Conservation (phyloP, 37 sponge, comb jelly and placozoan species). For the Axinella damicornis region DNA sequence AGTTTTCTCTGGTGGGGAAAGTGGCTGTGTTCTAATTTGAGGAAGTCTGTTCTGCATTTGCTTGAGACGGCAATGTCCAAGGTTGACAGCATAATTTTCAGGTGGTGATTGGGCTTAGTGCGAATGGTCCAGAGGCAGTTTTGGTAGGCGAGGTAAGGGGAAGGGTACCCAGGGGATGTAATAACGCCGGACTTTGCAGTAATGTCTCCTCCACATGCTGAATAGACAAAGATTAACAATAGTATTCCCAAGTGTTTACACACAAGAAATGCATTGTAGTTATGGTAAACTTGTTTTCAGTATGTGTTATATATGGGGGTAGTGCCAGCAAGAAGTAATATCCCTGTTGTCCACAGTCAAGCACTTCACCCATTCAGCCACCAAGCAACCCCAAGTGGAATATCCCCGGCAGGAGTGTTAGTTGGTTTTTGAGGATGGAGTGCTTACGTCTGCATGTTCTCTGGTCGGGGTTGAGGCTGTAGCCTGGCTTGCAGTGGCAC, state of each 20-base stretch:
- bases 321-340: no score
- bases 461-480: slow-evolving; percentile 12
- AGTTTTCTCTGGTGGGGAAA: slow-evolving; percentile 39
- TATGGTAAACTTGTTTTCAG: no score
- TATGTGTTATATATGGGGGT: no score
- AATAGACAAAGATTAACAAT: background rate
- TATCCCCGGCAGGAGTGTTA: no score
- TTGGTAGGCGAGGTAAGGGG: slow-evolving; percentile 31
- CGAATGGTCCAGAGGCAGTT: slow-evolving; percentile 61
- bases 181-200: slow-evolving; percentile 24
- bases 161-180: slow-evolving; percentile 40
- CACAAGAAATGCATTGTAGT: no score
- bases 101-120: slow-evolving; percentile 12
- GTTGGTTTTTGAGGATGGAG: no score
- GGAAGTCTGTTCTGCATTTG: slow-evolving; percentile 42
- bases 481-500: slow-evolving; percentile 42
- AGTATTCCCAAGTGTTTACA: no score
- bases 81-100: slow-evolving; percentile 16
- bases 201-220: slow-evolving; percentile 14
- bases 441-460: slow-evolving; percentile 26
- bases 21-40: slow-evolving; percentile 39
- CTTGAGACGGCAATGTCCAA: slow-evolving; percentile 11
- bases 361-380: no score
- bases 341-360: no score
- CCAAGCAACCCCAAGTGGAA: no score